Evolutionary conservation across 2,888 invertebrate genomes (phyloP).

Genomic region (Piscicola geometra): DNA sequence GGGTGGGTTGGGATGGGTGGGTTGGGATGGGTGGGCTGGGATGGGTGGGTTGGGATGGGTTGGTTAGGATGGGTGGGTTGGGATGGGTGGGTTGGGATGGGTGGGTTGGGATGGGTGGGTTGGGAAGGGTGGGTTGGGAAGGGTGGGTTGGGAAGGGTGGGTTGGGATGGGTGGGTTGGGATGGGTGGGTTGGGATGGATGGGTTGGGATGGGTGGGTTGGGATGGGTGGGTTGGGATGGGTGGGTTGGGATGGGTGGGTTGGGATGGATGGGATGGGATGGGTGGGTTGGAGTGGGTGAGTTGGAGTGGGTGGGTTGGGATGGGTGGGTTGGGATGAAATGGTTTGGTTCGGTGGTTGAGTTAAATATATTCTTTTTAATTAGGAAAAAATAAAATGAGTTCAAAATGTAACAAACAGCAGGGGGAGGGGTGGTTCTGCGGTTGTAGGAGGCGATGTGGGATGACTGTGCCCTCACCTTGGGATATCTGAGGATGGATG

Average conservation of each 20-base stretch:
- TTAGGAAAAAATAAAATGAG: neutral
- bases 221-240: too few species aligned
- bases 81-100: neutral
- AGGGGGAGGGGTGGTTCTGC: constrained; percentile 36
- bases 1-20: neutral
- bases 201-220: too few species aligned
- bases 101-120: neutral
- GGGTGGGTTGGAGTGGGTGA: too few species aligned
- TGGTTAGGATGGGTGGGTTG: too few species aligned
- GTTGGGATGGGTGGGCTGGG: neutral
- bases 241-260: too few species aligned
- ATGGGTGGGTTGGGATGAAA: neutral
- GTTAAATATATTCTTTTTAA: neutral
- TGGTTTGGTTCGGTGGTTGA: neutral
- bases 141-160: constrained; percentile 3
- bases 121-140: neutral
- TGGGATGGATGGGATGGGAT: too few species aligned
- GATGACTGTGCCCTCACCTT: constrained; percentile 16
- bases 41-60: too few species aligned
- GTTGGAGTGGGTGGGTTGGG: too few species aligned
- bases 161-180: neutral
- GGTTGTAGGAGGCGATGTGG: constrained; percentile 28
- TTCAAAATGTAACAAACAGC: constrained; percentile 27
- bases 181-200: neutral
- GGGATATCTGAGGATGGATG: neutral